phyloP scores from a whole-genome alignment of 2,888 invertebrate genomes.

The Dasypolia templi region DNA sequence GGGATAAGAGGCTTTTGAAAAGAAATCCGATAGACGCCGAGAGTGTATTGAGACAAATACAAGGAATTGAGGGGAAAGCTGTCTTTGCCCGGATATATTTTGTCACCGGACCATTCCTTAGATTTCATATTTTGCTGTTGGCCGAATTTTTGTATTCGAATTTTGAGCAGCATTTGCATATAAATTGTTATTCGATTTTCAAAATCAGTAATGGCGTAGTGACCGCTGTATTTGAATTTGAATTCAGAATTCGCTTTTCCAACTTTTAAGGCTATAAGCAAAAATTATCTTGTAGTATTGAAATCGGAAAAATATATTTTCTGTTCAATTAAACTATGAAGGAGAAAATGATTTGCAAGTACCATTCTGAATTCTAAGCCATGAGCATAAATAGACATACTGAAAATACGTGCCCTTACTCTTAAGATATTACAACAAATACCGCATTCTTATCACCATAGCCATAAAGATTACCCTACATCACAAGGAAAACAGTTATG shows the following conservation, averaged over 20 bases:
- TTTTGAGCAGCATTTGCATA: conserved; percentile 26
- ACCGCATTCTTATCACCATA: conserved; percentile 15
- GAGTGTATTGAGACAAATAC: conserved; percentile 77
- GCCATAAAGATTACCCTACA: conserved; percentile 14
- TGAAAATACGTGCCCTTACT: conserved; percentile 28
- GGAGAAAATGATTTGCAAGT: not conserved
- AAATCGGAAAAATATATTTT: not conserved
- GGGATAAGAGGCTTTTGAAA: conserved; percentile 77
- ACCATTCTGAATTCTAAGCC: conserved; percentile 10
- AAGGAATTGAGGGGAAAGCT: conserved; percentile 74
- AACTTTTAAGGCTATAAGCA: not conserved
- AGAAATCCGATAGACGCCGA: conserved; percentile 76
- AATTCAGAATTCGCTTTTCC: conserved; percentile 13
- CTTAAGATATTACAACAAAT: conserved; percentile 24
- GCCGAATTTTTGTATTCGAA: conserved; percentile 18
- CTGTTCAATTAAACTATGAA: too few species aligned
- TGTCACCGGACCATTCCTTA: conserved; percentile 52
- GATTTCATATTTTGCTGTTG: conserved; percentile 54
- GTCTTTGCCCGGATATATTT: conserved; percentile 64
- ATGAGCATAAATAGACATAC: conserved; percentile 5
- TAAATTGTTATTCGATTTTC: conserved; percentile 13
- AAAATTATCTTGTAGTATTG: not conserved
- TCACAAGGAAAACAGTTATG: conserved; percentile 42
- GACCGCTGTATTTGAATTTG: conserved; percentile 9
- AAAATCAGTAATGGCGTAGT: conserved; percentile 23